A percentile compares a stretch with the other conserved stretches of the same genome.
Evolutionary conservation across 2,888 invertebrate genomes (phyloP).

Genomic region (Notodonta ziczac): DNA sequence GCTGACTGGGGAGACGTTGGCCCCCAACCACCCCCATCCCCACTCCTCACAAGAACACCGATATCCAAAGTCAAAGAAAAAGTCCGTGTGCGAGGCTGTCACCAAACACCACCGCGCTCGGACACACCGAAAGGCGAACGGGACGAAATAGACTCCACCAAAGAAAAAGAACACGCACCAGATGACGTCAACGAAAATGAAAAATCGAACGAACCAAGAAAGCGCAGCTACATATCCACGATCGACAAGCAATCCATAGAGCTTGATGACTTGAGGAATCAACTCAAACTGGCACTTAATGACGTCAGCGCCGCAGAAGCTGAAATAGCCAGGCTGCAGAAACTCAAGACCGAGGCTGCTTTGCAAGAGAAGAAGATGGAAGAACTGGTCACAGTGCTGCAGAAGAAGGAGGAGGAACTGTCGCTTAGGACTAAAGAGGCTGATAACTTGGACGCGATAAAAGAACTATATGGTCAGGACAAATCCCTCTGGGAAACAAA

Average conservation of each 20-base stretch:
- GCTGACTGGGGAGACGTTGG: constrained; percentile 91
- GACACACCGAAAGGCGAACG: constrained; percentile 83
- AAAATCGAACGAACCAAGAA: constrained; percentile 76
- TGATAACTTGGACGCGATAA: constrained; percentile 86
- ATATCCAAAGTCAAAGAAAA: constrained; percentile 82
- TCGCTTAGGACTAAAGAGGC: constrained; percentile 88
- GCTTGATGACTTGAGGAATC: constrained; percentile 88
- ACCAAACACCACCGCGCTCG: constrained; percentile 78
- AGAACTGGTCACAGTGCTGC: constrained; percentile 89
- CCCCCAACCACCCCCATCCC: constrained; percentile 81
- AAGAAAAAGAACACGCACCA: constrained; percentile 69
- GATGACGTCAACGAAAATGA: constrained; percentile 76
- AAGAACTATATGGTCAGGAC: constrained; percentile 85
- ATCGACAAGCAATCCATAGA: constrained; percentile 88
- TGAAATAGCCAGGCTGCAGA: constrained; percentile 89
- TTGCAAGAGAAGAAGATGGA: constrained; percentile 90
- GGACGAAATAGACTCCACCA: constrained; percentile 82
- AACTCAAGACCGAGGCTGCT: constrained; percentile 88
- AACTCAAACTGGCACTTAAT: constrained; percentile 86
- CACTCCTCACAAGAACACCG: constrained; percentile 85
- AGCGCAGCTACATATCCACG: constrained; percentile 81
- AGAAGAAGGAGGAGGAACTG: constrained; percentile 91
- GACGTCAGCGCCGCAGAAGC: constrained; percentile 88
- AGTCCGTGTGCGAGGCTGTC: constrained; percentile 84
- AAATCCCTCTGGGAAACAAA: constrained; percentile 88